These are phyloP conservation scores for Caracal caracal DNA, from an alignment of 2,113 vertebrate genomes.

Conservation along the genomic window DNA sequence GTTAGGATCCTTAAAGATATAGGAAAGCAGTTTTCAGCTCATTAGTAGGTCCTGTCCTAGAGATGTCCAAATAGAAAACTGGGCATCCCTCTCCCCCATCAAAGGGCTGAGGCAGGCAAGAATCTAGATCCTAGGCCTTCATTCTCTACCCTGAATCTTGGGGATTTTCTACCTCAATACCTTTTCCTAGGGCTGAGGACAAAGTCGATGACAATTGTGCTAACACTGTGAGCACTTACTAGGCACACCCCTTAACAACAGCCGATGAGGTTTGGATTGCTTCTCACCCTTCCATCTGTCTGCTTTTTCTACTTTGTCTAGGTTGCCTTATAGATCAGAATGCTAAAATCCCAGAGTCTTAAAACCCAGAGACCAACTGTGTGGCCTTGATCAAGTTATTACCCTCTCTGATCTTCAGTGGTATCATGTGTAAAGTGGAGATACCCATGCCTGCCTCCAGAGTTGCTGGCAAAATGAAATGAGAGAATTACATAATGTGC, in stretches of 20 bases:
- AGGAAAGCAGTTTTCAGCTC: background rate
- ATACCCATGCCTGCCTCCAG: background rate
- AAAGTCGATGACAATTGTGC: background rate
- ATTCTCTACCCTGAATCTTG: background rate
- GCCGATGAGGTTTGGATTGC: background rate
- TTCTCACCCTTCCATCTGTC: background rate
- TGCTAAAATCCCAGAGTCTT: constrained; percentile 10
- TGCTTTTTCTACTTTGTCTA: background rate
- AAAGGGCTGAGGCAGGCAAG: background rate
- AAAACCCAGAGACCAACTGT: background rate
- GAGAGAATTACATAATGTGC: background rate
- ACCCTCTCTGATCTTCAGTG: background rate
- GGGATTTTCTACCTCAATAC: background rate
- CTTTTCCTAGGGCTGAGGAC: background rate
- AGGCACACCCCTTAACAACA: background rate
- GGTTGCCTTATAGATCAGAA: background rate
- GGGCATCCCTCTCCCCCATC: background rate
- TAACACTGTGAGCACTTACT: background rate
- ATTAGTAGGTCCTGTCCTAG: background rate
- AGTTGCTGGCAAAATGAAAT: background rate
- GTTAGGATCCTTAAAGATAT: background rate
- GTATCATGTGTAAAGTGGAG: background rate
- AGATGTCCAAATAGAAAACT: background rate
- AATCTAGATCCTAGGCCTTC: background rate
- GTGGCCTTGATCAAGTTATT: background rate